Conservation (phyloP, 1,140 invertebrate genomes). For the Lordiphosa mommai region DNA sequence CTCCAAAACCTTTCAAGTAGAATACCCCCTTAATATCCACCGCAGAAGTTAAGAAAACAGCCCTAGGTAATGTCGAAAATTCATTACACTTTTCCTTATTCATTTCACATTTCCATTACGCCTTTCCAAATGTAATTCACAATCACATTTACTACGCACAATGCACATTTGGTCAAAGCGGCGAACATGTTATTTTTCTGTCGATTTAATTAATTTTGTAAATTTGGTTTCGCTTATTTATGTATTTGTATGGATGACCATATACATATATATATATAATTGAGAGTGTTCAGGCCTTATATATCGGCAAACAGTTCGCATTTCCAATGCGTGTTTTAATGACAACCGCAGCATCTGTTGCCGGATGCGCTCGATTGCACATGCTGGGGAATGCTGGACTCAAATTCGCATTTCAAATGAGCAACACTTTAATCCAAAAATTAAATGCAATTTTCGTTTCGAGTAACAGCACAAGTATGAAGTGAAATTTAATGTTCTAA, state of each 20-base stretch:
- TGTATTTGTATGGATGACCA: slow-evolving; percentile 32
- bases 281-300: slow-evolving; percentile 12
- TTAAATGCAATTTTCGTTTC: neutral
- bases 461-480: no score
- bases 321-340: slow-evolving; percentile 43
- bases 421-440: slow-evolving; percentile 1
- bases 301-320: slow-evolving; percentile 43
- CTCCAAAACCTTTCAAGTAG: no score
- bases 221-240: slow-evolving; percentile 68
- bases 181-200: slow-evolving; percentile 52
- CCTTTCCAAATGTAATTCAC: slow-evolving; percentile 20
- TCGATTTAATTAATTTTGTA: slow-evolving; percentile 74
- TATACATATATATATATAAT: slow-evolving; percentile 12
- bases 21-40: no score
- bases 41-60: no score
- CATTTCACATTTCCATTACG: slow-evolving; percentile 16
- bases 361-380: slow-evolving; percentile 63
- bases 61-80: no score
- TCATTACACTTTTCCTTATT: no score
- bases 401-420: slow-evolving; percentile 19
- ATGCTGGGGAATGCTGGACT: slow-evolving; percentile 14
- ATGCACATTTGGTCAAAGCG: slow-evolving; percentile 43
- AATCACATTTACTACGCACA: slow-evolving; percentile 26
- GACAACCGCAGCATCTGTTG: slow-evolving; percentile 63
- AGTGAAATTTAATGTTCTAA: no score